Percentiles rank a stretch among this genome's conserved stretches.
These are phyloP conservation scores for Onthophagus sagittarius DNA, from an alignment of 2,888 invertebrate species.

Conservation along the genomic window DNA sequence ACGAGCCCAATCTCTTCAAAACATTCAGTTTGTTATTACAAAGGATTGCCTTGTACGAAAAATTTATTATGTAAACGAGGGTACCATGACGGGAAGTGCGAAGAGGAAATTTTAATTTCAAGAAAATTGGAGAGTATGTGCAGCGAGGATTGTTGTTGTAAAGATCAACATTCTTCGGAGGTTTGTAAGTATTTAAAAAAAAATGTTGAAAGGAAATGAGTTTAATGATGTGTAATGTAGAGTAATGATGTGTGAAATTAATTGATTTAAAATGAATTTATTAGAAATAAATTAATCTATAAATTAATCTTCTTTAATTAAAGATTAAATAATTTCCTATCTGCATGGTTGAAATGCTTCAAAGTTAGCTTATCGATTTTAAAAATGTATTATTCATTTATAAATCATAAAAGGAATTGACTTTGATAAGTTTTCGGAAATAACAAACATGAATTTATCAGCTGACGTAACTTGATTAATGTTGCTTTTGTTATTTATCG, in stretches of 20 bases:
- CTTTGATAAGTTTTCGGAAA: not conserved
- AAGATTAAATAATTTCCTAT: no score
- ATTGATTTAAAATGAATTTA: not conserved
- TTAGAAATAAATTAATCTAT: no score
- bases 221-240: no score
- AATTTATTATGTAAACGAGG: constrained; percentile 32
- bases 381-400: no score
- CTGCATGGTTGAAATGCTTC: no score
- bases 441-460: not conserved
- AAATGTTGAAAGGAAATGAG: no score
- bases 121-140: constrained; percentile 20
- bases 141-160: constrained; percentile 19
- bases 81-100: constrained; percentile 29
- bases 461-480: not conserved
- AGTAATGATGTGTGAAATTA: not conserved
- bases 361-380: no score
- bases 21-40: constrained; percentile 3
- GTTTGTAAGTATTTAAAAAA: constrained; percentile 14
- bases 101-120: constrained; percentile 11
- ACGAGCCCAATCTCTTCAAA: constrained; percentile 18
- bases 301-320: no score
- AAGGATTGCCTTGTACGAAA: constrained; percentile 29
- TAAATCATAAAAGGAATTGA: no score
- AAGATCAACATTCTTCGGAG: not conserved
- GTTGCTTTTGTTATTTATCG: not conserved